Conservation (phyloP, 2,888 invertebrate genomes). For the Poecilus cupreus region DNA sequence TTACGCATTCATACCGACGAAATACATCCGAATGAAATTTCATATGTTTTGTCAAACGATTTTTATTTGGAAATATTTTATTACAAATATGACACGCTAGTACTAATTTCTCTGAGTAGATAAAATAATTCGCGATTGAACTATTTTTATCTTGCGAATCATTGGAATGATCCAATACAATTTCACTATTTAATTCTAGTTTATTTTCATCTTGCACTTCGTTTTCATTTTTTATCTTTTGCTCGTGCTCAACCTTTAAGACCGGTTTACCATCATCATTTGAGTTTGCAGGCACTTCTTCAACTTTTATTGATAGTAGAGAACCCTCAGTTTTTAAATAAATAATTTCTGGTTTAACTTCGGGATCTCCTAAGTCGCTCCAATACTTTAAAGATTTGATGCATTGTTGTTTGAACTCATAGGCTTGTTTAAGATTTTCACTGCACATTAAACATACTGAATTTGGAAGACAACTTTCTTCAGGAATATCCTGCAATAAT, state of each 20-base stretch:
- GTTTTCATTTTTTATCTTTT: background rate
- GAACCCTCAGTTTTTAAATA: background rate
- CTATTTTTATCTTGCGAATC: no score
- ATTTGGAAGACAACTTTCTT: background rate
- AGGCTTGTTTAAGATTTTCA: background rate
- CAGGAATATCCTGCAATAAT: background rate
- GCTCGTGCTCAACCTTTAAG: background rate
- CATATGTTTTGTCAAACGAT: no score
- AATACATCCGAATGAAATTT: no score
- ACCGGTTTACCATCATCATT: no score
- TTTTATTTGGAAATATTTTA: background rate
- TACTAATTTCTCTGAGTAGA: background rate
- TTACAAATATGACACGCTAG: background rate
- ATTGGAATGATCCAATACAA: no score
- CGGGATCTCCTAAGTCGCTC: background rate
- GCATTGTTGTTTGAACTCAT: slow-evolving; percentile 25
- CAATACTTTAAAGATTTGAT: background rate
- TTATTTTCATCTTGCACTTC: no score
- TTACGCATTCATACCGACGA: background rate
- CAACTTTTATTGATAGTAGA: background rate
- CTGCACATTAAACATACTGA: background rate
- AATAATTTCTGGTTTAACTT: background rate
- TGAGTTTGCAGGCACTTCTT: background rate
- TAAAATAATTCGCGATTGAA: no score
- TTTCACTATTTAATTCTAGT: no score